Evolutionary conservation across 2,113 vertebrate genomes (phyloP).

Genomic region (Oreochromis niloticus): DNA sequence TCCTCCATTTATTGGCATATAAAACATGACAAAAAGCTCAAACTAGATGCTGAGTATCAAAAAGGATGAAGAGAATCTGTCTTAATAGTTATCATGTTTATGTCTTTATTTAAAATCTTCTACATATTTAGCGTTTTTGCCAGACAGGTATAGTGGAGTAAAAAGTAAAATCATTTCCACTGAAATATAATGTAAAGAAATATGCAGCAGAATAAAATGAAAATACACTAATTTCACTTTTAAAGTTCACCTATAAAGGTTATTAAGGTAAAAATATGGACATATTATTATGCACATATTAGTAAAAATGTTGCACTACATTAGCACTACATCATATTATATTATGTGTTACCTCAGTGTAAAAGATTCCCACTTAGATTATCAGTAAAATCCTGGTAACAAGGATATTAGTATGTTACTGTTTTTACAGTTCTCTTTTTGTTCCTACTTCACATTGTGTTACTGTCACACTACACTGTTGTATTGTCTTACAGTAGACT

Average conservation of each 20-base stretch:
- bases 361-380: neutral
- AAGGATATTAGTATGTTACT: neutral
- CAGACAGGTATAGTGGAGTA: neutral
- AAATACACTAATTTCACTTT: neutral
- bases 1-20: neutral
- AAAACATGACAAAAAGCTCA: neutral
- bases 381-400: rapidly evolving
- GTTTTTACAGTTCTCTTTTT: neutral
- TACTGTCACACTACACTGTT: neutral
- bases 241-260: neutral
- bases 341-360: neutral
- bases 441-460: neutral
- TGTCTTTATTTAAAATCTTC: neutral
- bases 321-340: neutral
- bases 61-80: neutral
- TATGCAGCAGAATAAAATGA: neutral
- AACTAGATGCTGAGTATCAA: neutral
- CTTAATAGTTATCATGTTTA: neutral
- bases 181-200: neutral
- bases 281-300: neutral
- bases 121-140: rapidly evolving
- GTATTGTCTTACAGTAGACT: neutral
- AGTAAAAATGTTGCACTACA: neutral
- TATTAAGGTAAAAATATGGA: neutral
- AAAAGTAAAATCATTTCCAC: neutral